phyloP scores from a whole-genome alignment of 2,797 vertebrate genomes.

The Diplodus puntazzo region DNA sequence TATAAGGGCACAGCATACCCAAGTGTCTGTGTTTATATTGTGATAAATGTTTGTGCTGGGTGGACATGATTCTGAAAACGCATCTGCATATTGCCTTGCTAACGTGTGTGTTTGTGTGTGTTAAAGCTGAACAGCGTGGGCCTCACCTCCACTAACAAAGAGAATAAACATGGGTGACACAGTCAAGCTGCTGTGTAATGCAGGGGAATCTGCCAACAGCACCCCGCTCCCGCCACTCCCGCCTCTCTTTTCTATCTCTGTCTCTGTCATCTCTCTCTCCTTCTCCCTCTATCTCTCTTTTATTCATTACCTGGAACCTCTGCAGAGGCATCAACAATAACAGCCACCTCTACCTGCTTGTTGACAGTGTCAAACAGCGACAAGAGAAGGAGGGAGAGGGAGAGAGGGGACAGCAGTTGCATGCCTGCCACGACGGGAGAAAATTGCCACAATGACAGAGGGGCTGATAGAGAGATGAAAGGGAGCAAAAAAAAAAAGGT shows the following conservation, averaged over 20 bases:
- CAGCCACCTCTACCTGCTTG: constrained; percentile 81
- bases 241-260: constrained; percentile 61
- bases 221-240: constrained; percentile 1
- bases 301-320: constrained; percentile 82
- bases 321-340: constrained; percentile 80
- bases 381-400: constrained; percentile 59
- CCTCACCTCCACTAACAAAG: constrained; percentile 76
- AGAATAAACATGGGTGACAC: constrained; percentile 81
- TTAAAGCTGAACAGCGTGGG: constrained; percentile 40
- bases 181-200: constrained; percentile 80
- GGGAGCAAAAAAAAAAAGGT: constrained; percentile 31
- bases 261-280: constrained; percentile 70
- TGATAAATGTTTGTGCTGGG: constrained; percentile 17
- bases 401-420: constrained; percentile 64
- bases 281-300: constrained; percentile 70
- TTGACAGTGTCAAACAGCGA: constrained; percentile 82
- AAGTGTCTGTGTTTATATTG: background rate
- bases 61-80: constrained; percentile 10
- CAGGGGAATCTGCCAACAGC: constrained; percentile 69
- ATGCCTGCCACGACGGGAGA: constrained; percentile 68
- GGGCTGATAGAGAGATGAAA: constrained; percentile 79
- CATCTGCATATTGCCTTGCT: constrained; percentile 17
- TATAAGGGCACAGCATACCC: background rate
- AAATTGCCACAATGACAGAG: constrained; percentile 82
- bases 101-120: constrained; percentile 26